phyloP scores from a whole-genome alignment of 2,113 vertebrate species.

The Pachyramphus minor region DNA sequence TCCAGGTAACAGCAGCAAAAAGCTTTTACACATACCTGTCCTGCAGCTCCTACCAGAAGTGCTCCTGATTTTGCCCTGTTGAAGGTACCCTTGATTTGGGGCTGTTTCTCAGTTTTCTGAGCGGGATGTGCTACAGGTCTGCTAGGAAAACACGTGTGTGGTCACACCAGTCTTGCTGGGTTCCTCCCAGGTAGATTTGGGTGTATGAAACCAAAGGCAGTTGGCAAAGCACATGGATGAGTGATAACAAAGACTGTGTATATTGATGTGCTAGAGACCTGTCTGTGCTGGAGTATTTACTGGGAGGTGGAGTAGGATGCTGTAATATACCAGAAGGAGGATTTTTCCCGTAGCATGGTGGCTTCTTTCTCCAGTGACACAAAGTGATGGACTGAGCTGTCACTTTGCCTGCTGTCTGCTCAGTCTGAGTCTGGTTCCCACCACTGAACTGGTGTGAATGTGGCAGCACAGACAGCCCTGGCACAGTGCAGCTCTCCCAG shows the following conservation, averaged over 20 bases:
- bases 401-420: accelerated
- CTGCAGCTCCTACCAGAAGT: background rate
- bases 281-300: background rate
- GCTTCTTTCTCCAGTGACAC: background rate
- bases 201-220: background rate
- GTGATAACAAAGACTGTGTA: background rate
- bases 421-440: background rate
- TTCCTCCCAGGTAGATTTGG: background rate
- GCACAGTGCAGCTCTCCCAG: background rate
- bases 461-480: background rate
- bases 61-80: background rate
- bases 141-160: background rate
- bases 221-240: background rate
- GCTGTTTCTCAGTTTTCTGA: background rate
- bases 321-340: background rate
- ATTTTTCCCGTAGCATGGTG: accelerated
- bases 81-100: background rate
- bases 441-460: accelerated
- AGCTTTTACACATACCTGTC: background rate
- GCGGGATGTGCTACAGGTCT: background rate
- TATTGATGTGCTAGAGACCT: background rate
- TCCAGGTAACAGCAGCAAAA: background rate
- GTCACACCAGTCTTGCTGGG: background rate
- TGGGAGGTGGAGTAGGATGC: background rate
- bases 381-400: background rate